Base-by-base conservation (phyloP, 2,797 vertebrate genomes). In the Danio aesculapii region DNA sequence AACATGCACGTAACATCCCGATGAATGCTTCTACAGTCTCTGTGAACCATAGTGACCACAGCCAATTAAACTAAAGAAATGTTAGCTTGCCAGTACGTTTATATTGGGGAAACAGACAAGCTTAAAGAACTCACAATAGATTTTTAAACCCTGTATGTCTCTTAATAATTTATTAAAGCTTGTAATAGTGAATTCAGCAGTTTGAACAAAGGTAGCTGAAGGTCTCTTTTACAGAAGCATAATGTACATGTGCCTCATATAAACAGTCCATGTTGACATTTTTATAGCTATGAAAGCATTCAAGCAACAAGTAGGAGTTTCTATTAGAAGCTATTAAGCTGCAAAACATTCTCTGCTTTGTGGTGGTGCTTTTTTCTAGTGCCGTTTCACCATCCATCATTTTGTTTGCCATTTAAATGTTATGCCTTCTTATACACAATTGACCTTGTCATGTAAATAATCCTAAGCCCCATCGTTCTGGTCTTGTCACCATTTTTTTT, bases 281-380 rank as follows among this genome's bases (percentile, higher is more conserved):
- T n/a, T 75, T 68, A 66, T 58, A 46, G 55, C 73, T 49, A 19
- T 77, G 30, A 77, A 77, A 79, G 68, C 68, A 53, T 79, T 79
- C 58, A 79, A 63, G 30, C 49, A 57, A 61, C 6, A 7, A 52
- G 67, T 71, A 62, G 77, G 10, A 47, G 55, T 72, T 73, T 63
- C 21, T 66, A 49, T 73, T 74, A 71, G n/a, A 62, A 53, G 41
- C 39, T 63, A n/a, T n/a, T n/a, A 78, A 70, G 69, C 44, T 71
- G 47, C 7, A 63, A 62, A 6, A 12, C 39, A 47, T 58, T 66
- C 43, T 50, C 21, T 81, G 50, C 52, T 74, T 81, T 49, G 21
- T 74, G 10, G 49, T 21, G 7, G 46, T 30, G 30, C 30, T 30
- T 62, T 50, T 70, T 72, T 72, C 46, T 58, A 55, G 30, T 16